Conservation (phyloP, 1,140 invertebrate genomes). For the Ectropis grisescens region DNA sequence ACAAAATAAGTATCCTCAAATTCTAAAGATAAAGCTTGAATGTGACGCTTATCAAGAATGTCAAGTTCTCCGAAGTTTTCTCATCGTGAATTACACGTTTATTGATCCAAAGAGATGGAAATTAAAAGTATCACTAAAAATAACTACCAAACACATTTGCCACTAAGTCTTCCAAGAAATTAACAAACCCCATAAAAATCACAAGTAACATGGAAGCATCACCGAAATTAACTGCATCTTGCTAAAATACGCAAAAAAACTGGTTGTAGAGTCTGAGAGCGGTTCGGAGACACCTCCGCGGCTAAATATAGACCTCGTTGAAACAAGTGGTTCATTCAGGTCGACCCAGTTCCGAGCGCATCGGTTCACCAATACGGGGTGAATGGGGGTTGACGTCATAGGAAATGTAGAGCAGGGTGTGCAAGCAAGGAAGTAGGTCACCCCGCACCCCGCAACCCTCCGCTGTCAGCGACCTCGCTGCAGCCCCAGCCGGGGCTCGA, state of each 20-base stretch:
- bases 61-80: too few relatives aligned
- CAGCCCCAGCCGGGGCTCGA: conserved; percentile 9
- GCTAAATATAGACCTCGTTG: conserved; percentile 46
- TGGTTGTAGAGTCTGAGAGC: conserved; percentile 12
- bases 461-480: conserved; percentile 13
- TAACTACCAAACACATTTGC: too few relatives aligned
- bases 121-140: too few relatives aligned
- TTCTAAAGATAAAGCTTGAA: too few relatives aligned
- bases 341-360: conserved; percentile 49
- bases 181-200: too few relatives aligned
- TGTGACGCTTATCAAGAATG: too few relatives aligned
- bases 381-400: conserved; percentile 60
- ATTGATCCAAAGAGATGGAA: too few relatives aligned
- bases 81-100: too few relatives aligned
- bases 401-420: conserved; percentile 50
- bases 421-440: conserved; percentile 43
- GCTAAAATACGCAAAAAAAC: conserved; percentile 22
- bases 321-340: conserved; percentile 51
- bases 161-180: too few relatives aligned
- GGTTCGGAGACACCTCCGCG: conserved; percentile 11
- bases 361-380: conserved; percentile 54
- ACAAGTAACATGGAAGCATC: too few relatives aligned
- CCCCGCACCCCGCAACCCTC: conserved; percentile 18
- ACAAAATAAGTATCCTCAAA: too few relatives aligned
- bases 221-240: conserved; percentile 23